These are phyloP conservation scores for Nomia melanderi DNA, from an alignment of 1,140 invertebrate genomes.

Conservation along the genomic window DNA sequence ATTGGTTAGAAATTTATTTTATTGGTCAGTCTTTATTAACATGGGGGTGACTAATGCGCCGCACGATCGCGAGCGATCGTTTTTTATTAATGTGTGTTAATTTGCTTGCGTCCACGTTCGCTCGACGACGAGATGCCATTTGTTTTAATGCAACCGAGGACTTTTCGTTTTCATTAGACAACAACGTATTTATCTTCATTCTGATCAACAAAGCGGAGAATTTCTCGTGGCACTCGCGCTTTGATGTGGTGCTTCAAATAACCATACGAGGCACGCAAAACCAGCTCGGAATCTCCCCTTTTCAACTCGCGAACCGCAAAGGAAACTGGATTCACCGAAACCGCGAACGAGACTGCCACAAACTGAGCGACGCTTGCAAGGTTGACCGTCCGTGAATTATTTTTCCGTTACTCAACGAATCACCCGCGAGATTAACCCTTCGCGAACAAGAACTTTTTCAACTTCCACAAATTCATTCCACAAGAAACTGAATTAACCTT, in stretches of 20 bases:
- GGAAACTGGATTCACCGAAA: neutral
- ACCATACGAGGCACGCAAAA: neutral
- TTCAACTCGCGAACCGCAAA: slow-evolving; percentile 11
- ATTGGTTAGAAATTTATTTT: too few relatives aligned
- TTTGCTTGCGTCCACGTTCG: too few relatives aligned
- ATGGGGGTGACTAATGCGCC: too few relatives aligned
- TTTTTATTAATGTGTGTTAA: too few relatives aligned
- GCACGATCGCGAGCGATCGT: too few relatives aligned
- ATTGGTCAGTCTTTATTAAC: too few relatives aligned
- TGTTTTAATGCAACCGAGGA: neutral
- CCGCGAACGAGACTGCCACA: slow-evolving; percentile 6
- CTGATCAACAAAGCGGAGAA: neutral
- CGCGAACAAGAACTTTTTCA: too few relatives aligned
- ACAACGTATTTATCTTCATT: neutral
- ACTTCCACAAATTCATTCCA: too few relatives aligned
- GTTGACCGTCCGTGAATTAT: neutral
- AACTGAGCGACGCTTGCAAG: neutral
- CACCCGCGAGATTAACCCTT: too few relatives aligned
- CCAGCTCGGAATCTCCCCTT: neutral
- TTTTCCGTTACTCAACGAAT: neutral
- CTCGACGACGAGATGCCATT: neutral
- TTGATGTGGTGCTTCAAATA: neutral
- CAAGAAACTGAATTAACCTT: too few relatives aligned
- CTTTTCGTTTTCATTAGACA: neutral
- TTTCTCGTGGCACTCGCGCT: neutral